Percentiles rank a stretch among this genome's conserved stretches.
These are phyloP conservation scores for Dolichotis patagonum DNA, from an alignment of 2,113 vertebrate genomes.

Conservation along the genomic window DNA sequence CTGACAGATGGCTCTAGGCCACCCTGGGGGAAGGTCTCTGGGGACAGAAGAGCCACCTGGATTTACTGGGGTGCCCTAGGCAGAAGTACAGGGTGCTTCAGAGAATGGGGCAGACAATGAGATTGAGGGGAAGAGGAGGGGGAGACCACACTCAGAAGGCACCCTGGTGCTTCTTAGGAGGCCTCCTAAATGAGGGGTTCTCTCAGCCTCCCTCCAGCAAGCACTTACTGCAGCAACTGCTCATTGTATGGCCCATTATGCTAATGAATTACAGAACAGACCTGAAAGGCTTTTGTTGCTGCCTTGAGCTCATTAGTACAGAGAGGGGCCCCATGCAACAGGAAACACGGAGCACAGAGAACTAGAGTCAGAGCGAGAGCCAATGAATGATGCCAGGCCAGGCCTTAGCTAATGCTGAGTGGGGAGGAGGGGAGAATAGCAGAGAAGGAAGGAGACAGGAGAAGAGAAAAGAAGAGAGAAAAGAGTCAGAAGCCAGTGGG, in stretches of 20 bases:
- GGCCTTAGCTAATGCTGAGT: background rate
- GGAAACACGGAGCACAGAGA: too few relatives aligned
- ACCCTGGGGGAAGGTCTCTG: background rate
- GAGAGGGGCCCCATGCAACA: slow-evolving; percentile 74
- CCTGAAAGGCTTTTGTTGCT: slow-evolving; percentile 82
- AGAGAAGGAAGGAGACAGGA: background rate
- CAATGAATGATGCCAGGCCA: slow-evolving; percentile 51
- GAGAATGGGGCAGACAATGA: background rate
- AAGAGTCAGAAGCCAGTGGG: background rate
- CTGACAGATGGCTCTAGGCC: background rate
- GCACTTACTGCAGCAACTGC: slow-evolving; percentile 83
- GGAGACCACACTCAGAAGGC: background rate
- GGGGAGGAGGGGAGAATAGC: fast-evolving
- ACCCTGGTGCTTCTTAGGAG: fast-evolving
- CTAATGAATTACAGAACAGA: slow-evolving; percentile 87
- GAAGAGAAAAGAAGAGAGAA: background rate
- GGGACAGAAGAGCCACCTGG: background rate
- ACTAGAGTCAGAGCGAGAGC: slow-evolving; percentile 35
- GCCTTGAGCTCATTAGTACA: slow-evolving; percentile 84
- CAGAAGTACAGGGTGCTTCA: background rate
- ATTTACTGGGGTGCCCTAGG: background rate
- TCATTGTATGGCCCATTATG: slow-evolving; percentile 83
- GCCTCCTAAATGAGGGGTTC: background rate
- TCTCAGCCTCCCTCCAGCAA: slow-evolving; percentile 73
- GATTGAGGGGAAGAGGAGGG: background rate